Conservation (phyloP, 2,888 invertebrate species). For the Chironomus tentans region DNA sequence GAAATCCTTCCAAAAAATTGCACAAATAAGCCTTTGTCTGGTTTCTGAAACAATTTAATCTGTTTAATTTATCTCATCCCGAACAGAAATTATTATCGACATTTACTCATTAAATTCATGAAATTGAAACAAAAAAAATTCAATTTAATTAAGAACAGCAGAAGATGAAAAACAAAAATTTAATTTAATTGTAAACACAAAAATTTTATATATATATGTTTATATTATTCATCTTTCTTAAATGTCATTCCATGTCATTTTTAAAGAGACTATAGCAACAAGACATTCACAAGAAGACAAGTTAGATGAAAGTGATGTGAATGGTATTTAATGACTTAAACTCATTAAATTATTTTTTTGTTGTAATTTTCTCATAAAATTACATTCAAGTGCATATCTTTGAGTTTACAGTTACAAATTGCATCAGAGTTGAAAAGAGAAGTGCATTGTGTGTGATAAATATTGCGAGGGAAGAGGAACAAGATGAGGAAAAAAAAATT, state of each 20-base stretch:
- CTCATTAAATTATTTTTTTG: conserved; percentile 17
- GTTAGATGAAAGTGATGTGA: not conserved
- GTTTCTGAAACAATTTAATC: too few species aligned
- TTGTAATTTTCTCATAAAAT: not conserved
- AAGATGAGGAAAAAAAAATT: not conserved
- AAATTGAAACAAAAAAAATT: too few species aligned
- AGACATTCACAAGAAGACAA: not conserved
- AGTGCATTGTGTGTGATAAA: not conserved
- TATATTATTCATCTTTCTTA: not conserved
- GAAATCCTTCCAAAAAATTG: too few species aligned
- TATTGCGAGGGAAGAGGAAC: conserved; percentile 10
- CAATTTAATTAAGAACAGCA: not conserved
- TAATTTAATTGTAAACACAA: not conserved
- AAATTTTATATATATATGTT: not conserved
- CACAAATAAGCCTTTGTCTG: too few species aligned
- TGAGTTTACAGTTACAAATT: not conserved
- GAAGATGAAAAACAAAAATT: too few species aligned
- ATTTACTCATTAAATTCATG: conserved; percentile 12
- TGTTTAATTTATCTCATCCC: too few species aligned
- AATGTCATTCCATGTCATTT: not conserved
- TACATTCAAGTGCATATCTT: not conserved
- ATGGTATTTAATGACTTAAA: conserved; percentile 20
- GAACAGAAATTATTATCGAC: conserved; percentile 13
- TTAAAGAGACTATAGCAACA: not conserved
- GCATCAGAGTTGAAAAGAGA: not conserved